Conservation (phyloP, 2,797 vertebrate genomes). For the Syndactyla subalaris region DNA sequence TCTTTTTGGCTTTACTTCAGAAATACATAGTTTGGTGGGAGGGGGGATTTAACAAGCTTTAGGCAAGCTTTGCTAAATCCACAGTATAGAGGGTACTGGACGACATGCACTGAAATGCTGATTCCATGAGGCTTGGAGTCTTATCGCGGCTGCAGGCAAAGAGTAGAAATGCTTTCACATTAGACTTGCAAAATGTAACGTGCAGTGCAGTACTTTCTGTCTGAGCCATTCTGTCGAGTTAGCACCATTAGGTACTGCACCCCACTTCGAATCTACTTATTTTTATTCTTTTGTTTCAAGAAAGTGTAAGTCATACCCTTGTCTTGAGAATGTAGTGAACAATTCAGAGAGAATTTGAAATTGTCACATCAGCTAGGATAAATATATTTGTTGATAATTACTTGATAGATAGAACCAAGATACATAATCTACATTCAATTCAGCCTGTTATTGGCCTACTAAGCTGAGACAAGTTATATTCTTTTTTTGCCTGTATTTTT, state of each 20-base stretch:
- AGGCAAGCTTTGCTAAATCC: conserved; percentile 54
- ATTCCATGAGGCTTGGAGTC: neutral
- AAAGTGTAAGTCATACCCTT: neutral
- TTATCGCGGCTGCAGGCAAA: conserved; percentile 49
- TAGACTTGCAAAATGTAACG: conserved; percentile 52
- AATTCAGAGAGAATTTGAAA: neutral
- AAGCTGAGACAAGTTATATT: neutral
- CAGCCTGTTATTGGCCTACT: neutral
- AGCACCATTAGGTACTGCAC: neutral
- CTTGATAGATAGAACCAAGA: neutral
- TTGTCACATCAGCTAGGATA: neutral
- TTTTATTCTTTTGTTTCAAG: neutral
- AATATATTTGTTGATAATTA: neutral
- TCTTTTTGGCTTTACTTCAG: conserved; percentile 34
- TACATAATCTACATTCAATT: neutral
- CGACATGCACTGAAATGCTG: conserved; percentile 36
- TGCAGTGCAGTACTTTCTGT: conserved; percentile 13
- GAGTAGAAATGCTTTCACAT: conserved; percentile 27
- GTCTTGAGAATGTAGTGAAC: neutral
- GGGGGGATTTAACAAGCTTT: conserved; percentile 31
- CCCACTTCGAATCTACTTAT: neutral
- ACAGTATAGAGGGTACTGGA: neutral
- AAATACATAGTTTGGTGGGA: conserved; percentile 21
- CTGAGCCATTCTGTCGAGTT: conserved; percentile 3
- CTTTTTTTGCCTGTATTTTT: neutral